phyloP scores from a whole-genome alignment of 53 echinoderm and acorn worm species.

The Mesocentrotus franciscanus region DNA sequence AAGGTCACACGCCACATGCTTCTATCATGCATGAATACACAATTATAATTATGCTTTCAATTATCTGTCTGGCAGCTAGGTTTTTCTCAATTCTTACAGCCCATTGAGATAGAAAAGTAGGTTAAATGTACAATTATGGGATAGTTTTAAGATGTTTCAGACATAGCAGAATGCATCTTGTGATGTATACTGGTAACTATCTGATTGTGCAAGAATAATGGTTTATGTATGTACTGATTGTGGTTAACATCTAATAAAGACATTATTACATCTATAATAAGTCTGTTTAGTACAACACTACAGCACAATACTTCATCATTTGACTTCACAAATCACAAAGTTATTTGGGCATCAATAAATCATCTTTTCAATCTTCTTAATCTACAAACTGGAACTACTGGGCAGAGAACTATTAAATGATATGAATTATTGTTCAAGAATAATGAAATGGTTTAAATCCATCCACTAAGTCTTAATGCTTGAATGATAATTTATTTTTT shows the following conservation, averaged over 20 bases:
- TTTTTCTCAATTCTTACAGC: not conserved
- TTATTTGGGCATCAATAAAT: not conserved
- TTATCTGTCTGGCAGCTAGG: conserved; percentile 45
- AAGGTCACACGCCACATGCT: conserved; percentile 55
- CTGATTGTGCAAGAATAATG: not conserved
- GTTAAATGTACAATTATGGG: not conserved
- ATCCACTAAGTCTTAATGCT: not conserved
- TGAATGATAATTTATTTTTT: too few species aligned
- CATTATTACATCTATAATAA: not conserved
- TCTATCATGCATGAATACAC: conserved; percentile 27
- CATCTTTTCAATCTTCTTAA: not conserved
- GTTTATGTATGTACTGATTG: not conserved
- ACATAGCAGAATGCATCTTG: not conserved
- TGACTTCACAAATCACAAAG: not conserved
- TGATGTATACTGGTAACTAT: not conserved
- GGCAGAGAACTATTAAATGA: not conserved
- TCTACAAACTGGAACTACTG: not conserved
- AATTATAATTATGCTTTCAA: conserved; percentile 56
- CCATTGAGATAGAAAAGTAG: not conserved
- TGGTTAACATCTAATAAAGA: not conserved
- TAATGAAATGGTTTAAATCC: not conserved
- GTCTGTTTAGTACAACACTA: not conserved
- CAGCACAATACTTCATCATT: not conserved
- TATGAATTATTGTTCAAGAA: not conserved
- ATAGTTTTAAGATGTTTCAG: not conserved